Evolutionary conservation across 2,113 vertebrate species (phyloP), one percentile per base, ranked within the genome.

Genomic region (Saguinus imperator): DNA sequence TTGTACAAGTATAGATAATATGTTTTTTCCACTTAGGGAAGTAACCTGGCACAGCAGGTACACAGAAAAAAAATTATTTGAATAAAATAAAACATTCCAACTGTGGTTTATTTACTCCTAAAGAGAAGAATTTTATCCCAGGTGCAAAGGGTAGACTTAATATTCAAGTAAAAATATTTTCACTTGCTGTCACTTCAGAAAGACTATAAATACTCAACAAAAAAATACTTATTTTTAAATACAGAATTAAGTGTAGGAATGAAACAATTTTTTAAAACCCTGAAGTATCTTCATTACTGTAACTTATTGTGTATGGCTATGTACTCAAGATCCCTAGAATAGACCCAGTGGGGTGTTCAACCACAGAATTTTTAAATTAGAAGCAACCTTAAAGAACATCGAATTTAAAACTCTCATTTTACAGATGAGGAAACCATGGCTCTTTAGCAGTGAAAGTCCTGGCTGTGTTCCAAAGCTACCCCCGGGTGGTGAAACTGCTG

Each of bases 401-500:
- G 68, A 11, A 48, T 48, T 91, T 87, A 81, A 95, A 92, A 93
- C 40, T 35, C 40, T 87, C 76, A 50, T 68, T 82, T 94, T 35
- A 35, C 37, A 40, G 23, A 55, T 21, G 52, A 85, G 50, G 37
- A 73, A 21, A 21, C 58, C 1, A 3, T 43, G 32, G n/a, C 18
- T 93, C 23, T 76, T 64, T 37, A 17, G 8, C 23, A 72, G 50
- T 45, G 17, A 48, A 68, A 64, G 40, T 55, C 35, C 6, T 52
- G 17, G 13, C 70, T 81, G 29, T 72, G 25, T 3, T 57, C 37
- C 68, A 66, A 3, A 75, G 11, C n/a, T 43, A 20, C 55, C 40
- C 8, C 0, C 0, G 1, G 37, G 3, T 4, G 0, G 4, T 29
- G 32, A 64, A 68, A 35, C 23, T 18, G 1, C 32, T 6, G 1